These are phyloP conservation scores for Junco hyemalis DNA, from an alignment of 2,113 vertebrate species.

Conservation along the genomic window DNA sequence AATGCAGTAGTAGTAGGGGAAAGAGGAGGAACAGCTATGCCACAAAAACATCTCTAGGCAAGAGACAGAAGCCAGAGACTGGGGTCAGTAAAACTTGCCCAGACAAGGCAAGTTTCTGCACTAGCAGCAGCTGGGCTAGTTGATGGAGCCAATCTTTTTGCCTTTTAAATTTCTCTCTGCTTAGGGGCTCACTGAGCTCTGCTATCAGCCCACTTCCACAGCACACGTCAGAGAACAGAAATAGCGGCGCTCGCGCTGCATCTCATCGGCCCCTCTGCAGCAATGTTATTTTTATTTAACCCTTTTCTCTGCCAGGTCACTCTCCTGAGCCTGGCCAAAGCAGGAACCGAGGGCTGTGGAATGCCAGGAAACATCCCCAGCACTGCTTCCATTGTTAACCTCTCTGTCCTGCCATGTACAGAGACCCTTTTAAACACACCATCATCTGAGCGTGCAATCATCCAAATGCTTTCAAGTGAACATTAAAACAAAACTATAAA, in stretches of 20 bases:
- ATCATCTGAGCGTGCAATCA: neutral
- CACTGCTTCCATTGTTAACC: neutral
- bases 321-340: neutral
- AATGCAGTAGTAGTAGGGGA: constrained; percentile 10
- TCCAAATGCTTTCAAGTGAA: neutral
- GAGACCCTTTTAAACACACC: neutral
- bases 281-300: neutral
- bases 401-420: too few species aligned
- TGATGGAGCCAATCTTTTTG: neutral
- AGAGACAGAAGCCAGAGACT: constrained; percentile 26
- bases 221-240: neutral
- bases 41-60: constrained; percentile 48
- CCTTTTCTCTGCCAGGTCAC: neutral
- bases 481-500: neutral
- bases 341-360: neutral
- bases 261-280: neutral
- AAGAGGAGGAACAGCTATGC: constrained; percentile 19
- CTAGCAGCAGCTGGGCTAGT: neutral
- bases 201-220: neutral
- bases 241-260: neutral
- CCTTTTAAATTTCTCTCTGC: neutral
- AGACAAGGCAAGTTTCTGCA: constrained; percentile 24
- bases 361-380: neutral
- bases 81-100: constrained; percentile 53
- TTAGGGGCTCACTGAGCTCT: neutral